Evolutionary conservation across 2,113 vertebrate genomes (phyloP).

Genomic region (Clupea harengus): DNA sequence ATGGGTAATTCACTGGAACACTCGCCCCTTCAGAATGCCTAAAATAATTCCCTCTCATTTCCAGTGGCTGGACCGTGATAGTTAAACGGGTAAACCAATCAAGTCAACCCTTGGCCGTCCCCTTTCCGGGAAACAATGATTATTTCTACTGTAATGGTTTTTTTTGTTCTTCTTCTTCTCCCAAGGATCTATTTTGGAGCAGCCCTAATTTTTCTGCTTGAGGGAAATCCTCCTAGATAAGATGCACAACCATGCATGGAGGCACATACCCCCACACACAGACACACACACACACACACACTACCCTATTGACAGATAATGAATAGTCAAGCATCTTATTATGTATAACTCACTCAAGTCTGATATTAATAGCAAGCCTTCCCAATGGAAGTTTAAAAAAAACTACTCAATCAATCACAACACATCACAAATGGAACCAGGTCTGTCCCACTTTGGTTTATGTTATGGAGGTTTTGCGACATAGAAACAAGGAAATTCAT

Average conservation of each 20-base stretch:
- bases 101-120: constrained; percentile 59
- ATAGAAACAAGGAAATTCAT: neutral
- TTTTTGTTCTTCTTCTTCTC: neutral
- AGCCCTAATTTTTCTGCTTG: constrained; percentile 46
- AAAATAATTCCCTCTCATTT: constrained; percentile 63
- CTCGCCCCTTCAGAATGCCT: constrained; percentile 67
- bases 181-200: constrained; percentile 57
- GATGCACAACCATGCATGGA: constrained; percentile 3
- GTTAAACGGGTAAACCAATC: constrained; percentile 71
- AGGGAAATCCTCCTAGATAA: constrained; percentile 1
- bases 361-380: neutral
- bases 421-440: neutral
- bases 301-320: neutral
- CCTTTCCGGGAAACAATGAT: constrained; percentile 65
- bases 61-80: constrained; percentile 62
- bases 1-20: constrained; percentile 71
- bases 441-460: constrained; percentile 4
- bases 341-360: neutral
- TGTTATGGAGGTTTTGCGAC: neutral
- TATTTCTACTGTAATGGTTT: constrained; percentile 58
- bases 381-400: neutral
- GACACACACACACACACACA: neutral
- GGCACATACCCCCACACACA: neutral
- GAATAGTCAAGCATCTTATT: constrained; percentile 6
- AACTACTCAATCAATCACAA: neutral